Conservation (phyloP, 2,797 vertebrate species). For the Lepilemur ruficaudatus region DNA sequence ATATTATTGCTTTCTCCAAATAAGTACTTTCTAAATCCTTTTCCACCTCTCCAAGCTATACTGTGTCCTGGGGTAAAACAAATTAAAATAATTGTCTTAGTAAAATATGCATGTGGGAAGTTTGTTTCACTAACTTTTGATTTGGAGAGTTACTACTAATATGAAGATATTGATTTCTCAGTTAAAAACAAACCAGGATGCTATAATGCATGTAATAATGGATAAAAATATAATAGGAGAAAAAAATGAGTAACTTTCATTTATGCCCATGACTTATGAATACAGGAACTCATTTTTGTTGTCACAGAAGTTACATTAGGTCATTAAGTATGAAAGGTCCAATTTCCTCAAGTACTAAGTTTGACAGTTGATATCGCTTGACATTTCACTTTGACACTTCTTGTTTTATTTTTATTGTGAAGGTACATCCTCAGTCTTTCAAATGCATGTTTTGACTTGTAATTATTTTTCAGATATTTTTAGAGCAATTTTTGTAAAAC, state of each 20-base stretch:
- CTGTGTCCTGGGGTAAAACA: not conserved
- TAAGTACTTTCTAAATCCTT: not conserved
- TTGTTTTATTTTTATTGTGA: too few species aligned
- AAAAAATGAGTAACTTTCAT: not conserved
- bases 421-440: too few species aligned
- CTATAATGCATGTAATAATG: not conserved
- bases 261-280: not conserved
- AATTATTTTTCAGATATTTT: too few species aligned
- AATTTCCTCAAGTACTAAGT: too few species aligned
- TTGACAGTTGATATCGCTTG: too few species aligned
- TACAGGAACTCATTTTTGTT: not conserved
- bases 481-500: too few species aligned
- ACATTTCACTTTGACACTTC: too few species aligned
- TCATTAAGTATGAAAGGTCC: too few species aligned
- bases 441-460: too few species aligned
- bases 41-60: not conserved
- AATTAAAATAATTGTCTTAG: not conserved
- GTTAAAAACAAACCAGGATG: not conserved
- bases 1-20: not conserved
- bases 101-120: not conserved
- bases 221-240: not conserved
- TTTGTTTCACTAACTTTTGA: not conserved
- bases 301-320: not conserved
- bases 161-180: not conserved
- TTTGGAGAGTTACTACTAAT: not conserved